Conservation (phyloP, 2,888 invertebrate genomes). For the Neocrepidodera transversa region DNA sequence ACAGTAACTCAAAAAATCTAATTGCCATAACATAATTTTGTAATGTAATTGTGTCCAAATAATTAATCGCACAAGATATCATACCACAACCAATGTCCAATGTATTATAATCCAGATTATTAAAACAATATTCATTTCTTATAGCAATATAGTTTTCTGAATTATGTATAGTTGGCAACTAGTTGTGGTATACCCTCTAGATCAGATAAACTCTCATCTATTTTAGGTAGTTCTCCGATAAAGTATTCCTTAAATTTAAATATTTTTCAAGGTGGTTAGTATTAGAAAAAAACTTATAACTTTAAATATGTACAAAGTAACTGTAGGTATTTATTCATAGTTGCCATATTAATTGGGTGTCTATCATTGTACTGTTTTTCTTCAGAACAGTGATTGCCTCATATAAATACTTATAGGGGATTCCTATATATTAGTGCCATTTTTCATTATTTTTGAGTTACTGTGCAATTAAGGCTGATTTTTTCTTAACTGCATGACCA, state of each 20-base stretch:
- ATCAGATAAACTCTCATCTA: too few relatives aligned
- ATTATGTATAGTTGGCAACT: too few relatives aligned
- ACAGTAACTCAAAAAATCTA: conserved; percentile 37
- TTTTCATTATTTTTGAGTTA: conserved; percentile 32
- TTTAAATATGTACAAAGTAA: conserved; percentile 21
- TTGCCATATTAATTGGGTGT: conserved; percentile 19
- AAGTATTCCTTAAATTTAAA: too few relatives aligned
- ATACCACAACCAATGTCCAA: too few relatives aligned
- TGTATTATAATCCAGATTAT: too few relatives aligned
- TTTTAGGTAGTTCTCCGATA: too few relatives aligned
- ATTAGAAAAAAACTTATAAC: conserved; percentile 2
- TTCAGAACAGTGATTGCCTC: conserved; percentile 4
- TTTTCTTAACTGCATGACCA: conserved; percentile 20
- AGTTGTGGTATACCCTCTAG: too few relatives aligned
- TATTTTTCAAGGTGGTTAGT: too few relatives aligned
- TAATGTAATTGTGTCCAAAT: too few relatives aligned
- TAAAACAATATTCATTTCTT: too few relatives aligned
- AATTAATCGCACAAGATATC: too few relatives aligned
- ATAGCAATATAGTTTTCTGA: too few relatives aligned
- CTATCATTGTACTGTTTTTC: not conserved
- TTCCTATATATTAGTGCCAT: conserved; percentile 38
- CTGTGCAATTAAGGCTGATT: conserved; percentile 19
- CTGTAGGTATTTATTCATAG: conserved; percentile 25
- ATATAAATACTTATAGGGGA: conserved; percentile 20
- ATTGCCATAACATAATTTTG: conserved; percentile 7